Conservation (phyloP, 1,140 invertebrate species). For the Watersipora subatra region DNA sequence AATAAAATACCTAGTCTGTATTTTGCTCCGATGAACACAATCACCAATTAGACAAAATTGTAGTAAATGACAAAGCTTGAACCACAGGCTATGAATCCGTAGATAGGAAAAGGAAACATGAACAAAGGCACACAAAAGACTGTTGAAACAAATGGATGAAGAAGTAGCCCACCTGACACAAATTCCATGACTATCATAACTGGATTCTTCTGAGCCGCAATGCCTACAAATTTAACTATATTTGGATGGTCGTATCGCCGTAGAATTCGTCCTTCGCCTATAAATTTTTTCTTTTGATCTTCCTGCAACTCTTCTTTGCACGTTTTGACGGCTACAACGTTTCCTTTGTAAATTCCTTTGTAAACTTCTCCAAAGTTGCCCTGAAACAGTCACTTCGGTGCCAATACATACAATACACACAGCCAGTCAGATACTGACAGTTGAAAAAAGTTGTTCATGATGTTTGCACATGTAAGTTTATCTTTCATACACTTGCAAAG, state of each 20-base stretch:
- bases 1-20: too few relatives aligned
- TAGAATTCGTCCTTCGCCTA: conserved; percentile 85
- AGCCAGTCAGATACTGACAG: background rate
- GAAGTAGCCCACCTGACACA: conserved; percentile 69
- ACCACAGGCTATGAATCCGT: too few relatives aligned
- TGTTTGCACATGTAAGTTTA: too few relatives aligned
- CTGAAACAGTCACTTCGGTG: conserved; percentile 42
- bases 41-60: too few relatives aligned
- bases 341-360: conserved; percentile 64
- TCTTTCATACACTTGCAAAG: too few relatives aligned
- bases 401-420: background rate
- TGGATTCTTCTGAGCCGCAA: conserved; percentile 91
- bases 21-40: too few relatives aligned
- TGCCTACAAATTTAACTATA: conserved; percentile 72
- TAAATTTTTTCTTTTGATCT: conserved; percentile 87
- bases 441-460: too few relatives aligned
- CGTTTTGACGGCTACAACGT: conserved; percentile 83
- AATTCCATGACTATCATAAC: conserved; percentile 99
- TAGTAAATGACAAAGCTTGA: too few relatives aligned
- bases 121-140: too few relatives aligned
- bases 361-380: conserved; percentile 96
- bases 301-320: conserved; percentile 76
- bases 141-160: background rate
- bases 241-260: conserved; percentile 95
- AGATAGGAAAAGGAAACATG: too few relatives aligned